Base-by-base conservation (phyloP, 2,113 vertebrate species). In the Leiothrix lutea region DNA sequence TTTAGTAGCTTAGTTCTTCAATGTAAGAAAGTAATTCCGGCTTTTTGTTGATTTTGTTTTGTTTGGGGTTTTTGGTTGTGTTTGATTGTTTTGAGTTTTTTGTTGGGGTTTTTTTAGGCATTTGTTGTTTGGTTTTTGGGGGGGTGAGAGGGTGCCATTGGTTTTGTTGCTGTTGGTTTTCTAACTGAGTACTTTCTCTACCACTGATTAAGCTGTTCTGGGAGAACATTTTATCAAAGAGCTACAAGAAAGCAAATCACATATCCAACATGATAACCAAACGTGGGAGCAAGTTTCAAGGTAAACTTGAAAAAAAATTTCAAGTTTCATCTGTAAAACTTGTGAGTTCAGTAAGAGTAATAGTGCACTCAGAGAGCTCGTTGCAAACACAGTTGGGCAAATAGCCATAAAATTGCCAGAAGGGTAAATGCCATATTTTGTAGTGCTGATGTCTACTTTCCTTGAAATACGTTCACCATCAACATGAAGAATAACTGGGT, bases 21-120 rank as follows among this genome's bases (percentile, higher is more conserved):
- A 23, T 5, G 8, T 33, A 65, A 54, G 23, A 19, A 71, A 71
- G 22, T 16, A 4, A 67, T 24, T 50, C 2, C 1, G 8, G 4
- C 0, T 4, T 61, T 67, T 66, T 21, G 9, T n/a, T 73, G 9
- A 23, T 9, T 50, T 75, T 40, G 6, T 7, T 50, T 75, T 40
- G 7, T 18, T 35, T n/a, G 5, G 5, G 3, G 3, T 2, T 31
- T 40, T 60, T 18, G 18, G 7, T 6, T 70, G 29, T 31, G 14
- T 38, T 54, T 44, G 16, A 24, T 77, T 50, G 13, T 19, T 36
- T 48, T 19, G 11, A 12, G 5, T 29, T 2, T 22, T 58, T 36
- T 36, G 5, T 18, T 18, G 24, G 15, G 20, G 1, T 1, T 44
- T 58, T 25, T 21, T 58, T 17, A 6, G 12, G 4, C 7, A 0